Conservation (phyloP, 2,888 invertebrate genomes). For the Pterobdella sp. region DNA sequence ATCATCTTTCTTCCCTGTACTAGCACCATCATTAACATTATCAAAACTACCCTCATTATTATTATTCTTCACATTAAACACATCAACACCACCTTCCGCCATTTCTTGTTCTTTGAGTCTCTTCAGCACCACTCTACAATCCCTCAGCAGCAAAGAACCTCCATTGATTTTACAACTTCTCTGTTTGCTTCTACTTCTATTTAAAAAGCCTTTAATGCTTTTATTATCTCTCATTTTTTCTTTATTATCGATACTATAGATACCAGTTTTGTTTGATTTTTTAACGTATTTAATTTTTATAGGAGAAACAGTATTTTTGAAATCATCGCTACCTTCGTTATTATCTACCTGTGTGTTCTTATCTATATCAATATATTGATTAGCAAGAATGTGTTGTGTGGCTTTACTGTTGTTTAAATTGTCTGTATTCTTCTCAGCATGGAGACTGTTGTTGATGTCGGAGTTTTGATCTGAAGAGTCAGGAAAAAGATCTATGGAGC, state of each 20-base stretch:
- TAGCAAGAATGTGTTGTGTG: background rate
- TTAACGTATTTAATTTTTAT: constrained; percentile 2
- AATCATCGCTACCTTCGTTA: background rate
- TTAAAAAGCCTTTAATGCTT: background rate
- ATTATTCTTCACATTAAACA: background rate
- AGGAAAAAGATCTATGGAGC: background rate
- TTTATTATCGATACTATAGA: constrained; percentile 2
- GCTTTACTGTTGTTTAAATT: background rate
- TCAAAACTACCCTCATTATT: background rate
- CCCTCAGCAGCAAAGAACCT: background rate
- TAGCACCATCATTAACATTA: background rate
- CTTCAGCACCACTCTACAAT: background rate
- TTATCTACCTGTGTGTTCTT: background rate
- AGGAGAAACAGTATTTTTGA: background rate
- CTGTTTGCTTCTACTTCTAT: background rate
- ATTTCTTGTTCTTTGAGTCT: too few relatives aligned
- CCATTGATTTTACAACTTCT: background rate
- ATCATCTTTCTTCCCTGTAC: background rate
- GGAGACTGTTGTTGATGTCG: background rate
- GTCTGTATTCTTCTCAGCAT: background rate
- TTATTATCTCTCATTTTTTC: background rate
- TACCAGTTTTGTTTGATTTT: background rate
- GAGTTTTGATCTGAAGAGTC: background rate
- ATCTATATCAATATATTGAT: background rate
- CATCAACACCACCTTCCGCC: too few relatives aligned